phyloP scores from a whole-genome alignment of 2,113 vertebrate species.

The Acanthisitta chloris region DNA sequence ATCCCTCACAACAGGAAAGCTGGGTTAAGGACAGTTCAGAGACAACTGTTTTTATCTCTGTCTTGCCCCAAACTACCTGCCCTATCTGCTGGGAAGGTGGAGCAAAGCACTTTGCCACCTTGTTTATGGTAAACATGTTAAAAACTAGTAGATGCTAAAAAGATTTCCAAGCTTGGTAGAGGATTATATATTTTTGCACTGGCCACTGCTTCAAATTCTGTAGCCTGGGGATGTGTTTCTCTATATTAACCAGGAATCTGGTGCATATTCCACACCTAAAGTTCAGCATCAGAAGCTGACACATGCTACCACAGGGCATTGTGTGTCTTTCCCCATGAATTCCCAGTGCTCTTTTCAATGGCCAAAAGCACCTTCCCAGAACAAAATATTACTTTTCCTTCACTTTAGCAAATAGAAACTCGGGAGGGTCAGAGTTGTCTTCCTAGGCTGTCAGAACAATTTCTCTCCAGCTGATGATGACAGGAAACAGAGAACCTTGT shows the following conservation, averaged over 20 bases:
- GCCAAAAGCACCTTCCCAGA: neutral
- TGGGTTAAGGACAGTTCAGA: no score
- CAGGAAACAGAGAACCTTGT: neutral
- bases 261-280: neutral
- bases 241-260: neutral
- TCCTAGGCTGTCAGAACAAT: neutral
- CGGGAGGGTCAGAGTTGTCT: neutral
- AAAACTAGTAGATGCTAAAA: neutral
- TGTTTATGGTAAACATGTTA: neutral
- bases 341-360: neutral
- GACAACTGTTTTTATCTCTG: rapidly evolving
- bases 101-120: neutral
- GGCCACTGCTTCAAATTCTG: neutral
- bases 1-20: neutral
- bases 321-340: neutral
- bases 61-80: neutral
- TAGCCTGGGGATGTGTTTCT: neutral
- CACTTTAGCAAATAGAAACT: neutral
- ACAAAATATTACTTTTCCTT: neutral
- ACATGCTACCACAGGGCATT: rapidly evolving
- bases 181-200: neutral
- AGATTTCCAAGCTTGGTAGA: neutral
- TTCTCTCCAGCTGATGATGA: neutral
- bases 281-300: neutral
- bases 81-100: neutral